Evolutionary conservation across 37 sponge, comb jelly and placozoan genomes (phyloP).

Genomic region (Aplysina aerophoba): DNA sequence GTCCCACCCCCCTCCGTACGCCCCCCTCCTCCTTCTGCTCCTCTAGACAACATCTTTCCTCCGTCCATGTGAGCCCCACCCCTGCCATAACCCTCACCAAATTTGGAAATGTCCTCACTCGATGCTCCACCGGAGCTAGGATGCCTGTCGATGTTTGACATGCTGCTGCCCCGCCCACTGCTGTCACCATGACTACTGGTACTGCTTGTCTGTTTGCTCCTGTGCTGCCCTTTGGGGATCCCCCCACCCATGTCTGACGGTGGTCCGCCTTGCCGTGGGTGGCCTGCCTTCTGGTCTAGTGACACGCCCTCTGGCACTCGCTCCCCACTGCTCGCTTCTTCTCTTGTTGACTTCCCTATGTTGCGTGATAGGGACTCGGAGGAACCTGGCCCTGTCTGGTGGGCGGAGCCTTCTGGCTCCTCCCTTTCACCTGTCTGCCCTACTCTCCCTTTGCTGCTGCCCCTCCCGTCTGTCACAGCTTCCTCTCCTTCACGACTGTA

Average conservation of each 20-base stretch:
- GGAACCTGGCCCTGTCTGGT: no score
- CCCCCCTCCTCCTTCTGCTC: background rate
- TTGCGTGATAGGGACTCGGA: no score
- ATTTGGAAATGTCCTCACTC: no score
- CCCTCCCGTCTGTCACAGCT: background rate
- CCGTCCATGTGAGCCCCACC: background rate
- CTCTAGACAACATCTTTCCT: background rate
- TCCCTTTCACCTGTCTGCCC: no score
- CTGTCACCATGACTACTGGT: background rate
- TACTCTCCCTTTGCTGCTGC: no score
- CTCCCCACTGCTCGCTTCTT: slow-evolving; percentile 1
- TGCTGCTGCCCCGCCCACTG: background rate
- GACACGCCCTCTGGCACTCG: background rate
- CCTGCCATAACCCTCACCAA: no score
- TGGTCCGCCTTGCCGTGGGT: background rate
- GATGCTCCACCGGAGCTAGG: no score
- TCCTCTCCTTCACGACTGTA: background rate
- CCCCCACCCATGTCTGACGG: background rate
- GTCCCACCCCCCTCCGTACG: background rate
- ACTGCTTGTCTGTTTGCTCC: slow-evolving; percentile 7
- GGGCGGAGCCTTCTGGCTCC: no score
- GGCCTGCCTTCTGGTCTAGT: background rate
- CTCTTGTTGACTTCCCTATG: background rate
- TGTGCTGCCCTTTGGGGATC: background rate
- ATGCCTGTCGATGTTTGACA: background rate